phyloP scores from a whole-genome alignment of 1,140 invertebrate species.

The Cydia pomonella region DNA sequence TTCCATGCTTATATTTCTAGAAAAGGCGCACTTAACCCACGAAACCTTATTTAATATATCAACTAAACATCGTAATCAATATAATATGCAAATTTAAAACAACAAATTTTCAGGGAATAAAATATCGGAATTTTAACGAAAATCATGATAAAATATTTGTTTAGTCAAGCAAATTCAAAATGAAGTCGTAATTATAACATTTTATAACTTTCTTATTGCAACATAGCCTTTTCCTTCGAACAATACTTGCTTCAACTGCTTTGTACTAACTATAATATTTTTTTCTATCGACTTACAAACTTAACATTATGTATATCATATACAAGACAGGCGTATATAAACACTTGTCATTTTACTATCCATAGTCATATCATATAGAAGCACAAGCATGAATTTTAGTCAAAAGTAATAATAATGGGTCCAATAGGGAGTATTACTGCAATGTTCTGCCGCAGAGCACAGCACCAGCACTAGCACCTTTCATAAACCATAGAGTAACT shows the following conservation, averaged over 20 bases:
- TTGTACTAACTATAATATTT: conserved; percentile 28
- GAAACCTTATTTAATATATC: too few species aligned
- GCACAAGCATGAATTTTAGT: conserved; percentile 7
- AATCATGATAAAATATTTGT: background rate
- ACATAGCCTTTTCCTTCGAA: conserved; percentile 10
- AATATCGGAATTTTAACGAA: background rate
- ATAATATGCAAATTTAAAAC: conserved; percentile 2
- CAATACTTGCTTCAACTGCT: background rate
- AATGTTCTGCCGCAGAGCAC: too few species aligned
- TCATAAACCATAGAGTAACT: too few species aligned
- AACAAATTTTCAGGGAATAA: background rate
- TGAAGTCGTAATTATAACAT: background rate
- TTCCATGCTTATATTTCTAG: too few species aligned
- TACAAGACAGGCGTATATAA: background rate
- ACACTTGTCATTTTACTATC: conserved; percentile 5
- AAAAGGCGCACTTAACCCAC: too few species aligned
- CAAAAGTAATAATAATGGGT: background rate
- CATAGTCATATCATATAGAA: background rate
- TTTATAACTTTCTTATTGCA: conserved; percentile 1
- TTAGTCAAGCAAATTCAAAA: background rate
- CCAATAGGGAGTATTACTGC: too few species aligned
- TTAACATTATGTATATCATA: conserved; percentile 31
- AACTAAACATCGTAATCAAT: background rate
- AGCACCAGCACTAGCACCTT: too few species aligned
- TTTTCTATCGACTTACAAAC: conserved; percentile 22